Evolutionary conservation across 2,113 vertebrate genomes (phyloP).

Genomic region (Prinia subflava): DNA sequence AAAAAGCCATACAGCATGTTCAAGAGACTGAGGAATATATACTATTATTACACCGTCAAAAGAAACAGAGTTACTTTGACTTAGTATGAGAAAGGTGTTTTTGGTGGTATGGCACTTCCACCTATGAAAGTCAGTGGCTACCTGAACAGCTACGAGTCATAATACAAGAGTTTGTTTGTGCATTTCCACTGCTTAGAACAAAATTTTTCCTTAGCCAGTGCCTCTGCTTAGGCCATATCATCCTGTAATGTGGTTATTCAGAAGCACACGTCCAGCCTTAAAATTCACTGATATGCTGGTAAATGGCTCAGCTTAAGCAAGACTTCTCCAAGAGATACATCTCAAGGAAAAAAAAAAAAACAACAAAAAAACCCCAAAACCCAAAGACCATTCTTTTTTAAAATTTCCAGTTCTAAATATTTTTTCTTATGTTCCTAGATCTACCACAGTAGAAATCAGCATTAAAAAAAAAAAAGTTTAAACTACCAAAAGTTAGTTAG

Average conservation of each 20-base stretch:
- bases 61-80: not conserved
- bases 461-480: not conserved
- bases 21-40: not conserved
- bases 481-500: not conserved
- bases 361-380: not conserved
- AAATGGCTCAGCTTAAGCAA: not conserved
- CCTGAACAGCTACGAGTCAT: not conserved
- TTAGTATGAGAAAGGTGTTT: not conserved
- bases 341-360: not conserved
- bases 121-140: not conserved
- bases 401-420: not conserved
- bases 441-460: not conserved
- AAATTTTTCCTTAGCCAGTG: not conserved
- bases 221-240: not conserved
- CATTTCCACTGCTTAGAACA: not conserved
- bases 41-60: not conserved
- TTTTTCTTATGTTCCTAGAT: not conserved
- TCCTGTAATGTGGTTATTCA: not conserved
- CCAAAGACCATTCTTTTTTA: accelerated
- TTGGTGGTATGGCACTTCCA: not conserved
- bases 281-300: not conserved
- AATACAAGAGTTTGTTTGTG: not conserved
- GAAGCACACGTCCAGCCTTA: not conserved
- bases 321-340: not conserved
- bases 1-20: not conserved